A percentile compares a stretch with the other conserved stretches of the same genome.
These are phyloP conservation scores for Zaprionus africanus DNA, from an alignment of 1,140 invertebrate genomes.

Conservation along the genomic window DNA sequence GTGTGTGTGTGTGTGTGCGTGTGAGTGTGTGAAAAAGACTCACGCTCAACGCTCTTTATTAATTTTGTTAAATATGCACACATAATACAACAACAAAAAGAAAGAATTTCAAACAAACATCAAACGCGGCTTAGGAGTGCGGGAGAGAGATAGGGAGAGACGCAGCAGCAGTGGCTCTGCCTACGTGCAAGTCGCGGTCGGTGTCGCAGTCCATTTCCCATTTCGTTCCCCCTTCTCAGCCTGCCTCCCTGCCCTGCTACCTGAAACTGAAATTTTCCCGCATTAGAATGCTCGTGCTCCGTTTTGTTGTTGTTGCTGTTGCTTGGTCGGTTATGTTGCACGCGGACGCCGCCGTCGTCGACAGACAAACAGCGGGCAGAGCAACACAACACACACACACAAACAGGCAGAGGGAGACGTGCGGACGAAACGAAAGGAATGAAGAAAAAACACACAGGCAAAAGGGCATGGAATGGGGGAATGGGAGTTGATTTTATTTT, in stretches of 20 bases:
- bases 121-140: constrained; percentile 22
- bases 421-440: constrained; percentile 10
- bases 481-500: constrained; percentile 57
- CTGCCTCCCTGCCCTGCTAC: constrained; percentile 54
- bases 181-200: constrained; percentile 40
- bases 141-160: neutral
- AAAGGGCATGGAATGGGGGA: constrained; percentile 55
- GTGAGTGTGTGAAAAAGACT: constrained; percentile 54
- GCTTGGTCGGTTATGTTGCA: constrained; percentile 64
- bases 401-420: constrained; percentile 30
- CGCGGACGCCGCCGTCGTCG: constrained; percentile 52
- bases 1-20: constrained; percentile 29
- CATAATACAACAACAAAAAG: constrained; percentile 30
- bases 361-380: constrained; percentile 40
- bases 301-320: constrained; percentile 45
- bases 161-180: constrained; percentile 13
- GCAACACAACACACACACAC: neutral
- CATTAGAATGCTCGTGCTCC: constrained; percentile 68
- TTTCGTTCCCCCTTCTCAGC: constrained; percentile 36
- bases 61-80: constrained; percentile 57
- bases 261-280: constrained; percentile 81
- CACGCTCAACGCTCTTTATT: constrained; percentile 53
- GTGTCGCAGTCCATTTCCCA: constrained; percentile 47
- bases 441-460: constrained; percentile 41
- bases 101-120: constrained; percentile 61